A percentile compares a stretch with the other conserved stretches of the same genome.
Conservation (phyloP, 2,888 invertebrate genomes). For the Gnatocerus cornutus region DNA sequence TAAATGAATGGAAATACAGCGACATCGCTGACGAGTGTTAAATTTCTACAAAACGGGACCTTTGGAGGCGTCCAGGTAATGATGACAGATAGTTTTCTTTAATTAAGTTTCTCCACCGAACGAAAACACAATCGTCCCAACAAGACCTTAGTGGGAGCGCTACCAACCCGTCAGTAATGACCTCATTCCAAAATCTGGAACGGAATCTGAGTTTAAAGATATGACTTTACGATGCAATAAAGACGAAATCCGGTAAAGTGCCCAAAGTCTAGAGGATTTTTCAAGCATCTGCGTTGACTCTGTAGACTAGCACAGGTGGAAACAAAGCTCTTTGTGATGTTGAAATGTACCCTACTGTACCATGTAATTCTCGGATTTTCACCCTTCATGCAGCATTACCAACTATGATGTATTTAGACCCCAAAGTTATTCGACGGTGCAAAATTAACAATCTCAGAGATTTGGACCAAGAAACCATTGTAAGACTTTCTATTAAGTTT, state of each 20-base stretch:
- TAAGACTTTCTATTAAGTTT: conserved; percentile 6
- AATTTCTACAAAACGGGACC: neutral
- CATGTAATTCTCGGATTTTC: conserved; percentile 17
- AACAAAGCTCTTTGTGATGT: conserved; percentile 16
- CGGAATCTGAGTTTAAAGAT: conserved; percentile 78
- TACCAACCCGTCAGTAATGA: conserved; percentile 88
- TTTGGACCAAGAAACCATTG: conserved; percentile 24
- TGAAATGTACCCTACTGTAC: conserved; percentile 24
- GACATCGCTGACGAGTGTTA: neutral
- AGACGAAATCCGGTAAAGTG: conserved; percentile 78
- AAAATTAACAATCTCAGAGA: conserved; percentile 18
- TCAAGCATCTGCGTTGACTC: neutral
- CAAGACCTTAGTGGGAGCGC: conserved; percentile 89
- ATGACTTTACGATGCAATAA: conserved; percentile 85
- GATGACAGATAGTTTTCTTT: neutral
- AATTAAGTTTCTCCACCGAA: conserved; percentile 77
- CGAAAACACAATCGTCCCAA: conserved; percentile 77
- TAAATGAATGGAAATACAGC: neutral
- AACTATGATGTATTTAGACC: conserved; percentile 20
- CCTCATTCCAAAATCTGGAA: conserved; percentile 77
- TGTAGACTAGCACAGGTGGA: conserved; percentile 1
- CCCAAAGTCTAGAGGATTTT: neutral
- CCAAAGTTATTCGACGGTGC: conserved; percentile 8
- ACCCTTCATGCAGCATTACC: conserved; percentile 14
- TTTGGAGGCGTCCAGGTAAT: neutral